Evolutionary conservation across 2,797 vertebrate genomes (phyloP).

Genomic region (Neostethus bicornis): DNA sequence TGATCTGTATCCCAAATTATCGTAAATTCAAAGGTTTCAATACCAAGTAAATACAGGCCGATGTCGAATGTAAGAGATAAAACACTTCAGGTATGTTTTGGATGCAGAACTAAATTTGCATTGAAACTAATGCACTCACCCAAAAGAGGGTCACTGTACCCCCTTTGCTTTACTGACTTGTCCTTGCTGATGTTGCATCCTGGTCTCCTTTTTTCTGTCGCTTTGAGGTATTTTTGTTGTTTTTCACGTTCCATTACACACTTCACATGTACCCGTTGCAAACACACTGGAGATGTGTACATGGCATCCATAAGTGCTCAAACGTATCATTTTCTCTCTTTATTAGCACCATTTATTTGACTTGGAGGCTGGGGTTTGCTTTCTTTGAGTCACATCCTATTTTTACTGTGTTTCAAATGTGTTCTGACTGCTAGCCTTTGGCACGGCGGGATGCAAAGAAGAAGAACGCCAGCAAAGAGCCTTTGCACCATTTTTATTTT

Average conservation of each 20-base stretch:
- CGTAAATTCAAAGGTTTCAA: no score
- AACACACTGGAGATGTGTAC: slow-evolving; percentile 12
- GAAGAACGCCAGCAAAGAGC: slow-evolving; percentile 30
- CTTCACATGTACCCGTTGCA: neutral
- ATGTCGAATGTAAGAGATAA: no score
- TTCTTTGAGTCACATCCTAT: slow-evolving; percentile 68
- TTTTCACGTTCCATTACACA: neutral
- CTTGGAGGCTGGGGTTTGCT: slow-evolving; percentile 58
- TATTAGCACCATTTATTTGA: slow-evolving; percentile 48
- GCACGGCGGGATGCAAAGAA: slow-evolving; percentile 44
- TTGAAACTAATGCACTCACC: slow-evolving; percentile 2
- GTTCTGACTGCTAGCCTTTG: slow-evolving; percentile 55
- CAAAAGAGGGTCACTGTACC: slow-evolving; percentile 45
- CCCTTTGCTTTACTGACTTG: slow-evolving; percentile 31
- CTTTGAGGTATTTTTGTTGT: neutral
- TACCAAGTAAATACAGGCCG: no score
- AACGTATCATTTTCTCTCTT: slow-evolving; percentile 54
- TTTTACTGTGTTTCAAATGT: slow-evolving; percentile 64
- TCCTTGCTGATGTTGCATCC: slow-evolving; percentile 36
- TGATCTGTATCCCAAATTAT: no score
- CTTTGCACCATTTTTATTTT: slow-evolving; percentile 42
- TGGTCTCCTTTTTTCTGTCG: neutral
- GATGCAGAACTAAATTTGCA: no score
- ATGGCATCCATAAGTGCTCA: slow-evolving; percentile 19
- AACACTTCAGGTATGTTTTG: no score